Conservation (phyloP, 2,797 vertebrate species). For the Salmo trutta region DNA sequence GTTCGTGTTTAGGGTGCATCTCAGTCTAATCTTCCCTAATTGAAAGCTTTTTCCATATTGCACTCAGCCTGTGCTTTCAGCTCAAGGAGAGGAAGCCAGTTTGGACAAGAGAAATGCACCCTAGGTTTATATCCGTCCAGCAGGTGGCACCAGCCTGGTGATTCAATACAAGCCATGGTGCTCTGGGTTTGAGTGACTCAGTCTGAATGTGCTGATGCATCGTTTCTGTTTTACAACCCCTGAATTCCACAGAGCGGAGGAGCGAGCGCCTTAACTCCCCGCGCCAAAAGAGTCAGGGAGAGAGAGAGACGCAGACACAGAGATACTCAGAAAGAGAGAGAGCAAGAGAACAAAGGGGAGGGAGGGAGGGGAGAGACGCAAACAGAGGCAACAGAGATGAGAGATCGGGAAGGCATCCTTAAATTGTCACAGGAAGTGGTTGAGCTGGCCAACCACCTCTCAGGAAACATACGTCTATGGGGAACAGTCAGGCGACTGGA, state of each 20-base stretch:
- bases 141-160: conserved; percentile 60
- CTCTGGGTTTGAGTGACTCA: conserved; percentile 50
- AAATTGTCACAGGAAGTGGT: conserved; percentile 78
- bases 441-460: conserved; percentile 64
- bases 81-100: too few relatives aligned
- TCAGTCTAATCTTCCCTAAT: too few relatives aligned
- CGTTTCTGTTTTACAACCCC: conserved; percentile 70
- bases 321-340: conserved; percentile 33
- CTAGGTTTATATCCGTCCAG: conserved; percentile 57
- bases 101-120: conserved; percentile 1
- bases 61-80: too few relatives aligned
- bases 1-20: too few relatives aligned
- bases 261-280: conserved; percentile 18
- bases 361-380: neutral
- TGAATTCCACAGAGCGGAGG: conserved; percentile 72
- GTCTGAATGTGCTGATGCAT: conserved; percentile 74
- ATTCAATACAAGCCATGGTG: conserved; percentile 27
- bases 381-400: neutral
- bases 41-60: too few relatives aligned
- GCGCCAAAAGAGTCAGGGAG: conserved; percentile 36
- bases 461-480: conserved; percentile 75
- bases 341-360: conserved; percentile 13
- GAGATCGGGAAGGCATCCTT: conserved; percentile 33
- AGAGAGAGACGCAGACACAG: conserved; percentile 4
- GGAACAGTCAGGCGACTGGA: conserved; percentile 62